phyloP scores from a whole-genome alignment of 2,113 vertebrate genomes.

The Bubo scandiacus region DNA sequence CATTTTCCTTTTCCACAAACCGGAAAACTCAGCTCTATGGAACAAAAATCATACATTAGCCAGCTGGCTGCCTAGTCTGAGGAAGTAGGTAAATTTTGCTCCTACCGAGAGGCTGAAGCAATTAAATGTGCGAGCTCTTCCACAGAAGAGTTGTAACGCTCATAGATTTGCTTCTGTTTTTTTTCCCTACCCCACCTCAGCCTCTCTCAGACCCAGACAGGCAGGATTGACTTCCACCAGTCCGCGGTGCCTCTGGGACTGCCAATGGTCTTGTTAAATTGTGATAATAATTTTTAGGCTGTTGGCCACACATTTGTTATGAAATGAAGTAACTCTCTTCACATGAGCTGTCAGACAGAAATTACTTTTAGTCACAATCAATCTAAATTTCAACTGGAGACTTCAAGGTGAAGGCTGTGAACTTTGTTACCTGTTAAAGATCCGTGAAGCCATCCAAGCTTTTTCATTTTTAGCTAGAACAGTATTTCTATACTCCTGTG shows the following conservation, averaged over 20 bases:
- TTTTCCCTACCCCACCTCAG: neutral
- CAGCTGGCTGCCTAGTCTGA: neutral
- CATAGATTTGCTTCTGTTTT: neutral
- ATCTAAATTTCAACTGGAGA: conserved; percentile 26
- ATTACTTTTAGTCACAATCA: conserved; percentile 1
- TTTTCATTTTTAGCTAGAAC: neutral
- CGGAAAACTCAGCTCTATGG: neutral
- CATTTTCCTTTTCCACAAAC: neutral
- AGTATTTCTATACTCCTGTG: neutral
- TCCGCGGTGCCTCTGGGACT: neutral
- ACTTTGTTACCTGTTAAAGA: neutral
- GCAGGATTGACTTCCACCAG: neutral
- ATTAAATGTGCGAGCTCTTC: neutral
- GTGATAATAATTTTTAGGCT: conserved; percentile 17
- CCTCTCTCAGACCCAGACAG: neutral
- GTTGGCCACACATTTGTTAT: conserved; percentile 10
- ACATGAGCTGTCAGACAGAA: conserved; percentile 31
- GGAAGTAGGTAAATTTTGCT: neutral
- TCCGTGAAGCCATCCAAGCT: neutral
- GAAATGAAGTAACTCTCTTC: conserved; percentile 9
- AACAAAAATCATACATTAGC: neutral
- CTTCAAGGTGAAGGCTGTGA: conserved; percentile 29
- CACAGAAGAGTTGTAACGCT: neutral
- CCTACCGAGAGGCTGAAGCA: neutral
- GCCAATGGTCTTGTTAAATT: neutral